These are phyloP conservation scores for Salvelinus sp. DNA, from an alignment of 2,113 vertebrate species.

Conservation along the genomic window DNA sequence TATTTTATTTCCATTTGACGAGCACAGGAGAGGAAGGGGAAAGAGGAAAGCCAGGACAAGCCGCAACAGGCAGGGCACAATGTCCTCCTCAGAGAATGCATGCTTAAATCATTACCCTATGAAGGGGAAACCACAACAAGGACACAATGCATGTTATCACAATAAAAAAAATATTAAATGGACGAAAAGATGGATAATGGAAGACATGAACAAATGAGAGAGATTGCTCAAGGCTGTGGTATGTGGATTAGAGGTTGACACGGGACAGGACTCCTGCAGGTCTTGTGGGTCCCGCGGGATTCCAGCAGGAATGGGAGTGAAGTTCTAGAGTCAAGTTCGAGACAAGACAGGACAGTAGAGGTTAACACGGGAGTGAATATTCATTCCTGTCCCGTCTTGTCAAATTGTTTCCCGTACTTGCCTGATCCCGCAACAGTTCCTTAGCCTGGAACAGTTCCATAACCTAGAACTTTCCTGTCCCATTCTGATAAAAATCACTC, in stretches of 20 bases:
- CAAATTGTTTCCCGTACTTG: too few species aligned
- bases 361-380: too few species aligned
- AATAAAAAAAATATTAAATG: conserved; percentile 10
- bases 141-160: conserved; percentile 15
- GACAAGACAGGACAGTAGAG: too few species aligned
- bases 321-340: too few species aligned
- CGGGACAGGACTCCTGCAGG: too few species aligned
- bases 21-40: conserved; percentile 21
- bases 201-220: background rate
- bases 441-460: too few species aligned
- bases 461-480: too few species aligned
- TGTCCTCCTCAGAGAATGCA: conserved; percentile 19
- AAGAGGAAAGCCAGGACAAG: conserved; percentile 3
- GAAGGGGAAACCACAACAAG: conserved; percentile 23
- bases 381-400: too few species aligned
- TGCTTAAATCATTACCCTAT: conserved; percentile 34
- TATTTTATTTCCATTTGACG: conserved; percentile 28
- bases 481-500: too few species aligned
- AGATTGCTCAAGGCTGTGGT: background rate
- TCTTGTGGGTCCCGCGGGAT: too few species aligned
- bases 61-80: conserved; percentile 23
- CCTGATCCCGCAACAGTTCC: too few species aligned
- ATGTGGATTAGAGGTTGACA: background rate
- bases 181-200: background rate
- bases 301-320: too few species aligned